Evolutionary conservation across 2,888 invertebrate genomes (phyloP), one percentile per base, ranked within the genome.

Genomic region (Amphimallon solstitiale): DNA sequence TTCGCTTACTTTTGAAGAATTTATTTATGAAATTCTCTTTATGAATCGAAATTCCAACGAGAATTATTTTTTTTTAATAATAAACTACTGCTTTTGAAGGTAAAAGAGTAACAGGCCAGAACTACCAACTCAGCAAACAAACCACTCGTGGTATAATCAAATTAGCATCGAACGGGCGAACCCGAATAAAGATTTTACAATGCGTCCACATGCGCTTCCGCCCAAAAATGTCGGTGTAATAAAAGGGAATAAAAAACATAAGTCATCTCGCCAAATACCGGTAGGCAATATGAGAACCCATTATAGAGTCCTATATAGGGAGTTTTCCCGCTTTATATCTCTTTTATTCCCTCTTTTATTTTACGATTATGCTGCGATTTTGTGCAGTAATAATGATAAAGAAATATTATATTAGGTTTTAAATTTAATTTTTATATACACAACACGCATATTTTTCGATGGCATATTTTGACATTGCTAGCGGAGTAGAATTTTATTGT

Each of bases 291-390:
- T 75, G 72, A 73, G 72, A 72, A 72, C 73, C 75, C 76, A 77
- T 78, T 77, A 77, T 73, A 72, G 71, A 70, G 73, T 74, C 70
- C 75, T 75, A 73, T 74, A 75, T 76, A 73, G 75, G 74, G 74
- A 74, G 76, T 75, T 77, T 79, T 75, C 71, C 72, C 75, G 75
- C 73, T 78, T 78, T 79, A 78, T 78, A 76, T 76, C 77, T 76
- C 75, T 78, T 78, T 78, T 79, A 78, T 78, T 78, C 73, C 75
- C 76, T 72, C 74, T 72, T 78, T 78, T 77, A 77, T 78, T 78
- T 78, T 78, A 78, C 76, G 78, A 75, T 78, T 77, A 78, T 77
- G 72, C 74, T 75, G 72, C 76, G 76, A 78, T 78, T 77, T 76
- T 73, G 73, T 73, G 73, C 70, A 75, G 77, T 76, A 76, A 76